Conservation (phyloP, 2,888 invertebrate species). For the Erebia ligea region DNA sequence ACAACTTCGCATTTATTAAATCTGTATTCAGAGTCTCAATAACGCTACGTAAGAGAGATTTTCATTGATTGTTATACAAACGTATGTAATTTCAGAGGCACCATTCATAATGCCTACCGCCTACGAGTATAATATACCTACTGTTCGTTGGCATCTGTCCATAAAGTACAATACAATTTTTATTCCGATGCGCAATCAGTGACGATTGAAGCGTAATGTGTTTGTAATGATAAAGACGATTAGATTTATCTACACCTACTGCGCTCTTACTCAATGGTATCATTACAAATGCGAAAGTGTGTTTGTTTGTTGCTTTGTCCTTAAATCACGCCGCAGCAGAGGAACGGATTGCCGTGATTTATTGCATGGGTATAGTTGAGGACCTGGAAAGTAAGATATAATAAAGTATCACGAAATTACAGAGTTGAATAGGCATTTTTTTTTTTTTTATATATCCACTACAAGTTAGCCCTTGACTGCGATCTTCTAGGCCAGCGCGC, state of each 20-base stretch:
- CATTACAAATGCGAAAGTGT: too few relatives aligned
- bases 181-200: constrained; percentile 36
- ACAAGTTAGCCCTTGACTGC: too few relatives aligned
- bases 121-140: constrained; percentile 3
- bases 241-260: neutral
- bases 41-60: neutral
- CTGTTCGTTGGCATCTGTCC: constrained; percentile 32
- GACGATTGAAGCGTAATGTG: constrained; percentile 25
- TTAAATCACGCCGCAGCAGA: too few relatives aligned
- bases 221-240: constrained; percentile 1
- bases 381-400: too few relatives aligned
- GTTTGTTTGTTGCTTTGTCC: too few relatives aligned
- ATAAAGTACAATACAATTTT: constrained; percentile 28
- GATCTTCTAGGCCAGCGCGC: too few relatives aligned
- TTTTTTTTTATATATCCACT: too few relatives aligned
- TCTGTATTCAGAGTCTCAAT: neutral
- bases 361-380: too few relatives aligned
- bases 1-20: too few relatives aligned
- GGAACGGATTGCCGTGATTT: too few relatives aligned
- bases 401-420: too few relatives aligned
- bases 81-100: constrained; percentile 1
- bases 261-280: neutral
- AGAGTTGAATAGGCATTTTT: too few relatives aligned
- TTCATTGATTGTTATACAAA: neutral
- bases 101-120: constrained; percentile 7